These are phyloP conservation scores for Andrena cerasifolii DNA, from an alignment of 1,140 invertebrate genomes.

Conservation along the genomic window DNA sequence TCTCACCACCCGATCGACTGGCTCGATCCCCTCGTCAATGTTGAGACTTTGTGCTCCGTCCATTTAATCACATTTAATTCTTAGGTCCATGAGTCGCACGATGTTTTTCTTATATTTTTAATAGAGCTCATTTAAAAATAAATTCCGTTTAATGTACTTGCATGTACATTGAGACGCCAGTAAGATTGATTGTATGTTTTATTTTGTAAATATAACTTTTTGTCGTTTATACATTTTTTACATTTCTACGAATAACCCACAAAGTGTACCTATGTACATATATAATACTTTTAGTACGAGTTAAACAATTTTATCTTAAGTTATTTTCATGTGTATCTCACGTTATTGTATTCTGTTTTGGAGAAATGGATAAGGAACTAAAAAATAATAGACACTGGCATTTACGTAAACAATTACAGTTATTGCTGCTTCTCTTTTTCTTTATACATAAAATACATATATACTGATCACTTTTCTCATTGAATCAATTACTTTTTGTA, in stretches of 20 bases:
- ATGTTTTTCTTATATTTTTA: constrained; percentile 28
- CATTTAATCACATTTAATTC: too few species aligned
- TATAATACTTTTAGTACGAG: neutral
- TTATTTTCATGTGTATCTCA: neutral
- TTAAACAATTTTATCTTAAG: neutral
- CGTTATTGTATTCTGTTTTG: neutral
- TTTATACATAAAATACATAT: neutral
- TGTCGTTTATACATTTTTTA: constrained; percentile 12
- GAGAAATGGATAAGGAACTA: neutral
- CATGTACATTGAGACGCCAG: neutral
- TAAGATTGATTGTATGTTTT: constrained; percentile 8
- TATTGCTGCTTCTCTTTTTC: neutral
- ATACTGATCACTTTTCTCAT: neutral
- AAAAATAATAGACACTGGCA: neutral
- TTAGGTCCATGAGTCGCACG: too few species aligned
- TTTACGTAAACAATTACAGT: neutral
- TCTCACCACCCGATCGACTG: too few species aligned
- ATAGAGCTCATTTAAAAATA: constrained; percentile 28
- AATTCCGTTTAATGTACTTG: neutral
- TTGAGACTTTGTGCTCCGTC: too few species aligned
- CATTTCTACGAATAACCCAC: neutral
- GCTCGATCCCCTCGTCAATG: too few species aligned
- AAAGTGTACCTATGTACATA: too few species aligned
- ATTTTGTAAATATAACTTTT: constrained; percentile 40
- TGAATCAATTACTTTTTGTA: constrained; percentile 13